Base-by-base conservation (phyloP, 2,113 vertebrate genomes). In the Chascanopsetta lugubris region DNA sequence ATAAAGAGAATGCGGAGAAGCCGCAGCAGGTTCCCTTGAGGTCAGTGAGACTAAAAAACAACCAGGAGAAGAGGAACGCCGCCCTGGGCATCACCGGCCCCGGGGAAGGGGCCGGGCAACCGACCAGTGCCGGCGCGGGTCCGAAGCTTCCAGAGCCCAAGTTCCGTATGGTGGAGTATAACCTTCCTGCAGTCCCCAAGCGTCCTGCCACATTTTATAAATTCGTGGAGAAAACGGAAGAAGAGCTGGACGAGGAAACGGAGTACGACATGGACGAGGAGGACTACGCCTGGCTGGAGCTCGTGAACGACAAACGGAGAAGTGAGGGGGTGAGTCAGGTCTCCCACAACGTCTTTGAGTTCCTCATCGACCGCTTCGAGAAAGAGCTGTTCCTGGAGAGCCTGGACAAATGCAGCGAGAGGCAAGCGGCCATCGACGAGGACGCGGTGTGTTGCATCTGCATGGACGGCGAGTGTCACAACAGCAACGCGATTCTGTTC, bases 231-330 rank as follows among this genome's bases (percentile, higher is more conserved):
- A 99, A 96, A 84, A 97, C 95, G 0, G 90, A 94, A 0, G 97
- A 98, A 90, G 97, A 99, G 87, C 93, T 98, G 22, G 96, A 99
- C 40, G 93, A 96, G 0, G 97, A 99, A 81, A 97, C 98, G 0
- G 97, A 99, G 55, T 99, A 99, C 2, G 97, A 99, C 87, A 98
- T 99, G 97, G 97, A 99, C 2, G 97, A 99, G 80, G 96, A 98
- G 79, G 97, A 99, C 82, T 98, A 96, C 0, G 95, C 97, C 0
- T 99, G 97, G 97, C 87, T 99, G 78, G 96, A 99, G 77, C 90
- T 99, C 30, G 91, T 98, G 66, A 99, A 99, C 0, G 95, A 98
- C 66, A 96, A 93, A 68, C 90, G 97, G 8, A 92, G 89, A 57
- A 92, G 91, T 0, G 97, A 99, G 61, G 95, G 96, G 0, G 91